Conservation (phyloP, 2,888 invertebrate species). For the Leptinotarsa juncta region DNA sequence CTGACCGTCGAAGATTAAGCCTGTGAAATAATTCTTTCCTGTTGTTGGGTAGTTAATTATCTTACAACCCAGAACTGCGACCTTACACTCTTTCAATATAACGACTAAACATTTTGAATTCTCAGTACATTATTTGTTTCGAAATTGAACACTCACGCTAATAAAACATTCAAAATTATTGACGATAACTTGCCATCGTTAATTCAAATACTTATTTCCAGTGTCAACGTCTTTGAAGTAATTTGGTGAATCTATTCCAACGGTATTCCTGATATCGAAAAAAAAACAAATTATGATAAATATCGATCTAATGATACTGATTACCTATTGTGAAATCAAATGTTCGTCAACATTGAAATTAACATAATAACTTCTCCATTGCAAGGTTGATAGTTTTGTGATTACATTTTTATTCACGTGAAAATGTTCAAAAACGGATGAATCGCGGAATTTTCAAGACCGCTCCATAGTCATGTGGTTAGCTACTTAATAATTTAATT, state of each 20-base stretch:
- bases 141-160: too few relatives aligned
- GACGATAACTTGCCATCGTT: background rate
- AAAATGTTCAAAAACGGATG: too few relatives aligned
- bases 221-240: background rate
- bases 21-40: too few relatives aligned
- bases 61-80: too few relatives aligned
- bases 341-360: background rate
- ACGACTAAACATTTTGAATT: too few relatives aligned
- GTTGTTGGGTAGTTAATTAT: too few relatives aligned
- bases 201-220: background rate
- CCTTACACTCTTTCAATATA: too few relatives aligned
- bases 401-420: background rate
- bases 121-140: too few relatives aligned
- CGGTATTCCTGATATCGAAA: background rate
- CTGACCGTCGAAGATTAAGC: too few relatives aligned
- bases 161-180: background rate
- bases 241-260: background rate
- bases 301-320: background rate
- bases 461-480: too few relatives aligned
- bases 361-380: background rate
- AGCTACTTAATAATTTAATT: too few relatives aligned
- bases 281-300: background rate
- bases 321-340: background rate
- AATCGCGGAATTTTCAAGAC: too few relatives aligned
- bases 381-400: background rate